Base-by-base conservation (phyloP, 2,888 invertebrate species). In the Dyspetes luteomarginatus region DNA sequence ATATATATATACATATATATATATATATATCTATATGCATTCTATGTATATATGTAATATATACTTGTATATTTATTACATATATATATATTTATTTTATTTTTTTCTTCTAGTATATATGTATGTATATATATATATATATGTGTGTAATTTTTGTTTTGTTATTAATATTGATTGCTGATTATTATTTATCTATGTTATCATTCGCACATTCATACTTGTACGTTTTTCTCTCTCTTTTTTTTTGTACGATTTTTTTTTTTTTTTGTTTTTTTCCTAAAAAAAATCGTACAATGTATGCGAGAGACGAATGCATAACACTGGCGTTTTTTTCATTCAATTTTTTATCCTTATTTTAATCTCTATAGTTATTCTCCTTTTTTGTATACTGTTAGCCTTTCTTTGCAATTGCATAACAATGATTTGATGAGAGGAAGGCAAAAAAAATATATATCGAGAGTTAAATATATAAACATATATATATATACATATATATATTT, bases 21-120 rank as follows among this genome's bases (percentile, higher is more conserved):
- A 60, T 92, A 93, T 48, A 52, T 67, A 78, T 73, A 72, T 60
- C n/a, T 5, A 26, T 50, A 24, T 45, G 30, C 55, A 26, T 67
- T 48, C 64, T 3, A 55, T 1, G 5, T n/a, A n/a, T n/a, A n/a
- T n/a, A n/a, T n/a, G 5, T 36, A 58, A 62, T 41, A 58, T 60
- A 73, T 78, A 26, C 56, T 68, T 5, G 72, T 28, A 52, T 62
- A 69, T 36, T 36, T 12, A 12, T 12, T 4, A 45, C 15, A 17
- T 3, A 17, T 45, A 17, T 45, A 45, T 36, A n/a, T n/a, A n/a
- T n/a, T n/a, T 43, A 9, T n/a, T 2, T 43, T n/a, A n/a, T n/a
- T n/a, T n/a, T n/a, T n/a, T n/a, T n/a, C n/a, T n/a, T n/a, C n/a
- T n/a, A n/a, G 43, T 43, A 12, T 12, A 48, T 41, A n/a, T 7